Evolutionary conservation across 1,140 invertebrate genomes (phyloP).

Genomic region (Calosoma granatense): DNA sequence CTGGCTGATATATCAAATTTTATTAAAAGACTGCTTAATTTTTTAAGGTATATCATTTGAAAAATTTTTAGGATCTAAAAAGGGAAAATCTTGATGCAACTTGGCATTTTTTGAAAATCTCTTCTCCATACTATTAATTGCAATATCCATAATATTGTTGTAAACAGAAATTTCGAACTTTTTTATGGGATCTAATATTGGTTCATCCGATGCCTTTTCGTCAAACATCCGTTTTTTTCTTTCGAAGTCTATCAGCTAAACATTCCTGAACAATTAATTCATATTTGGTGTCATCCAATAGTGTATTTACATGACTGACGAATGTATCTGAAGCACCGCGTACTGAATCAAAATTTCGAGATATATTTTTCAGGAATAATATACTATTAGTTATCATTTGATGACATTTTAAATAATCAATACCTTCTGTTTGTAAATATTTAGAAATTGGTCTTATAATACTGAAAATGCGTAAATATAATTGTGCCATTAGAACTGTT

Average conservation of each 20-base stretch:
- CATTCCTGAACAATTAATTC: neutral
- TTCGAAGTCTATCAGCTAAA: neutral
- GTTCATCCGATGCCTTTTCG: neutral
- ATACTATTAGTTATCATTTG: conserved; percentile 8
- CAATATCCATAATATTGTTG: neutral
- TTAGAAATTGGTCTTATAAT: conserved; percentile 10
- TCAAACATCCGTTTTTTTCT: neutral
- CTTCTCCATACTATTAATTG: neutral
- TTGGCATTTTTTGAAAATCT: neutral
- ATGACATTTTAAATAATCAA: conserved; percentile 10
- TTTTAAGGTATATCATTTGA: too few relatives aligned
- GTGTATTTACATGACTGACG: neutral
- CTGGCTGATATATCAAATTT: too few relatives aligned
- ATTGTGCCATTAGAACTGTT: conserved; percentile 12
- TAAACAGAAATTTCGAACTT: neutral
- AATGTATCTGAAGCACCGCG: neutral
- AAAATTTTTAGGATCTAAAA: neutral
- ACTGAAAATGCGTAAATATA: conserved; percentile 12
- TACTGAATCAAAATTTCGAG: neutral
- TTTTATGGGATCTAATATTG: neutral
- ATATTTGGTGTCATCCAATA: neutral
- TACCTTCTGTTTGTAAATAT: conserved; percentile 12
- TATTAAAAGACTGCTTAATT: too few relatives aligned
- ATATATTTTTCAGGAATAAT: neutral
- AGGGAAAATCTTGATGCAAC: neutral